Base-by-base conservation (phyloP, 2,797 vertebrate genomes). In the Denticeps clupeoides region DNA sequence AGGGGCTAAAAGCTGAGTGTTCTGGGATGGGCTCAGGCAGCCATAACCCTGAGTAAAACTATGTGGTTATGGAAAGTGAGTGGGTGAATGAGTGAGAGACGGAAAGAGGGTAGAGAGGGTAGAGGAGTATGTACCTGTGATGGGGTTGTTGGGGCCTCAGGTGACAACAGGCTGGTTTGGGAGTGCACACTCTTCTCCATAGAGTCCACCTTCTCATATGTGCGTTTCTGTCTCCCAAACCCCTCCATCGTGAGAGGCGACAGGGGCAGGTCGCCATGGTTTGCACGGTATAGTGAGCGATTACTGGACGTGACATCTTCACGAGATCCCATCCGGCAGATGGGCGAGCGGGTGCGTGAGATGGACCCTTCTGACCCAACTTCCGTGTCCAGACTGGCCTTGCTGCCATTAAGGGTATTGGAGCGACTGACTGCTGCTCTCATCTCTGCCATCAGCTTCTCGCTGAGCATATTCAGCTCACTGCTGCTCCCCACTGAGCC, bases 401-500 rank as follows among this genome's bases (percentile, higher is more conserved):
- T 84, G 73, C 82, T 85, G 21, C 69, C 80, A 26, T 73, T 68
- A 63, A 58, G 47, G 5, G 62, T 61, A 24, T 70, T 70, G 11
- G 82, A 77, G 52, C 78, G 76, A 45, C 74, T 68, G 41, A 87
- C 82, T 48, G 82, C 82, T 0, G 73, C 73, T 26, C 82, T 73
- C 83, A 87, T 84, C 72, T 87, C 82, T 0, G 82, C 84, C 3
- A 86, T 80, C 45, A 87, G 68, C 60, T 82, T 83, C n/a, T 87
- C 82, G 3, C 77, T 86, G 52, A 87, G 60, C 41, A 74, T 77
- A 0, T 59, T 73, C 31, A 84, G 75, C 60, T 86, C 83, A 0
- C 79, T 79, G 62, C 67, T 72, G 69, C 82, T 84, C 53, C 82
- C 83, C 47, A 82, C 58, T 1, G 82, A 84, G 21, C 82, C 79